Percentiles rank a stretch among this genome's conserved stretches.
Conservation (phyloP, 2,113 vertebrate genomes). For the Menura novaehollandiae region DNA sequence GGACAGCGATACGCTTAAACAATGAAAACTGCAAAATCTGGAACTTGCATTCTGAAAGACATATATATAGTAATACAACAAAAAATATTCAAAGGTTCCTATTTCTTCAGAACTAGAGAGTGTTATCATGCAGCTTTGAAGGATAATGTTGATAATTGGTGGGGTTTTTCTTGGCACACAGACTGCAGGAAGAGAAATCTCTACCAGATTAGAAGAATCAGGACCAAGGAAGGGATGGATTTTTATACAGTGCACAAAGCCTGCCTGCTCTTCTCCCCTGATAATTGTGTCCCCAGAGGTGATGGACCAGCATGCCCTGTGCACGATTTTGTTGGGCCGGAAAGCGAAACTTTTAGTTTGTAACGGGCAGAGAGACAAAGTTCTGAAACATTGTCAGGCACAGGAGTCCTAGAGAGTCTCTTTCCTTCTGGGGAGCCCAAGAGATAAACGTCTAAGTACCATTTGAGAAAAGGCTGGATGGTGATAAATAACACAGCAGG, state of each 20-base stretch:
- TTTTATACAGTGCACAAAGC: not conserved
- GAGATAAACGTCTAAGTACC: not conserved
- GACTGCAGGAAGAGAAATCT: not conserved
- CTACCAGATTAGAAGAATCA: not conserved
- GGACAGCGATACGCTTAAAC: not conserved
- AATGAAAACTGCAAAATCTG: not conserved
- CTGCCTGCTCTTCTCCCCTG: not conserved
- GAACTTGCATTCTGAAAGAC: not conserved
- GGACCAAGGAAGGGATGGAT: not conserved
- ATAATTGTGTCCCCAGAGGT: not conserved
- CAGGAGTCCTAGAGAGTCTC: not conserved
- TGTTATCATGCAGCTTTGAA: not conserved
- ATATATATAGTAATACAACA: not conserved
- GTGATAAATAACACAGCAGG: not conserved
- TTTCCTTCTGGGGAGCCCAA: not conserved
- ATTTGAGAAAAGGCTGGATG: not conserved
- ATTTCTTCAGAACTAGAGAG: not conserved
- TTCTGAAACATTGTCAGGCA: not conserved
- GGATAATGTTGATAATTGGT: not conserved
- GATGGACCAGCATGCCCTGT: not conserved
- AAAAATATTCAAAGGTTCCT: not conserved
- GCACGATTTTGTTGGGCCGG: rapidly evolving
- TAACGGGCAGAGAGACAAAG: not conserved
- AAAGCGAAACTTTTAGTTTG: not conserved
- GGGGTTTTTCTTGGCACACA: not conserved